Evolutionary conservation across 2,113 vertebrate species (phyloP).

Genomic region (Ictidomys tridecemlineatus): DNA sequence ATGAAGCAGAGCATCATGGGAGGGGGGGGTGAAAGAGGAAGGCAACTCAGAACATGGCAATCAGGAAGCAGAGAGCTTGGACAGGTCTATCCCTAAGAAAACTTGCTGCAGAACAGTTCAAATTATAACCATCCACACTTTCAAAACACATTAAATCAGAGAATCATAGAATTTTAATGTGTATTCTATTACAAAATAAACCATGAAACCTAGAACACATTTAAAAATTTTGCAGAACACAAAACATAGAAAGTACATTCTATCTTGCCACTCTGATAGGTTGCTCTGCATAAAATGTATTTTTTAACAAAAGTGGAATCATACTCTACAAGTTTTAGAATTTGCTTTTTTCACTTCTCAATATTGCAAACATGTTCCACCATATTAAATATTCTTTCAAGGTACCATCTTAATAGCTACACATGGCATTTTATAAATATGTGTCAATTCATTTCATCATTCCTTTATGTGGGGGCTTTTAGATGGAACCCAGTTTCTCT

Average conservation of each 20-base stretch:
- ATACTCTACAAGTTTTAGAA: neutral
- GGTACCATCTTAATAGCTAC: neutral
- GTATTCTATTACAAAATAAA: neutral
- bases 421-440: slow-evolving; percentile 23
- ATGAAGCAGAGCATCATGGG: too few species aligned
- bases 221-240: slow-evolving; percentile 51
- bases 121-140: neutral
- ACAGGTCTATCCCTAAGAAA: neutral
- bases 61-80: neutral
- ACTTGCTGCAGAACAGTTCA: neutral
- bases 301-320: slow-evolving; percentile 31
- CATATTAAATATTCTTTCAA: neutral
- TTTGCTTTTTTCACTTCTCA: slow-evolving; percentile 13
- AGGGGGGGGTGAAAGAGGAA: too few species aligned
- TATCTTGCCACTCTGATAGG: neutral
- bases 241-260: neutral
- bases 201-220: slow-evolving; percentile 8
- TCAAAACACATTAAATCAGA: slow-evolving; percentile 11
- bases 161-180: neutral
- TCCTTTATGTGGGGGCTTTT: neutral
- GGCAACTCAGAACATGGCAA: too few species aligned
- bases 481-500: neutral
- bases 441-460: neutral
- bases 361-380: neutral
- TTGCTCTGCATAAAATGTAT: neutral